Evolutionary conservation across 1,140 invertebrate species (phyloP), one percentile per base, ranked within the genome.

Genomic region (Maconellicoccus hirsutus): DNA sequence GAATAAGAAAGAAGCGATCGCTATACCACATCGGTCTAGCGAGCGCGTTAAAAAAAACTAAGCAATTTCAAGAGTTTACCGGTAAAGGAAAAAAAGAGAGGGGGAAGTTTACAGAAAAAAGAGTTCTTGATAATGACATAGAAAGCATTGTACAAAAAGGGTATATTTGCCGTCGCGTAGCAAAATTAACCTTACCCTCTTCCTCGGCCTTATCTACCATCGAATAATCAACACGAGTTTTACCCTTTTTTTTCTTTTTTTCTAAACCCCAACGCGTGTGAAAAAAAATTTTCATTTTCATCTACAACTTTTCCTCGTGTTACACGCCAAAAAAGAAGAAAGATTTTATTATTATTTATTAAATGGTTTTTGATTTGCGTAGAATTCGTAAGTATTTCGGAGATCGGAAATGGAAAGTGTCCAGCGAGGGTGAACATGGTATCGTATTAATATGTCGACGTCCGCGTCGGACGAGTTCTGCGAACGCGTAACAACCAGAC

Each of bases 161-260:
- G 61, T 66, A 66, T 66, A 66, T 66, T 66, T 66, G 61, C 25
- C 61, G 10, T 66, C 61, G 61, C 61, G 61, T 66, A 4, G 61
- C 2, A 26, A 66, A 66, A 66, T 66, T 66, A 66, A 66, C 61
- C 61, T 23, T 66, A 66, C 25, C 22, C 25, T 66, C 61, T 66
- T 23, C 25, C 25, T 66, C 25, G 8, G 19, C 25, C 25, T 23
- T 23, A 26, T 25, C 25, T 26, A 59, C 61, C 25, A 12, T 66
- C 22, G 6, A 26, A 66, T 66, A 25, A 66, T 66, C 25, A 66
- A 66, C 61, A 23, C 61, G 61, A 6, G 25, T 26, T 66, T 23
- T 66, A 26, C 61, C 21, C 61, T 66, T 66, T 66, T 66, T 66
- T 61, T 61, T 22, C n/a, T 61, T 22, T 61, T 61, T 66, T 23